Conservation (phyloP, 1,140 invertebrate species). For the Meloidogyne chitwoodi region DNA sequence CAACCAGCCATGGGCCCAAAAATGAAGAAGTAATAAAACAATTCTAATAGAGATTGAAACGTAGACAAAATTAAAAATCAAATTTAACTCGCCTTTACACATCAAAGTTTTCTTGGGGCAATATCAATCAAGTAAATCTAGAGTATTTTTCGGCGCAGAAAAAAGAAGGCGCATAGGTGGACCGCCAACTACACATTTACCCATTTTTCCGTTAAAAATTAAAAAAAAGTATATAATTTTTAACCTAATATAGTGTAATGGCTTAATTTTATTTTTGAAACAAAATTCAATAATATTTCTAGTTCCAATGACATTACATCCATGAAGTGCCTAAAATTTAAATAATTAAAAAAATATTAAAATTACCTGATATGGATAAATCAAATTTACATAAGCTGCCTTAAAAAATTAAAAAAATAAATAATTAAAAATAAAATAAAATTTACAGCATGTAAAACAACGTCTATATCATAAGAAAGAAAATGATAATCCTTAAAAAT, state of each 20-base stretch:
- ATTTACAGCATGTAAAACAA: slow-evolving; percentile 63
- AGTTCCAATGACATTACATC: slow-evolving; percentile 64
- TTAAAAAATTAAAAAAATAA: not conserved
- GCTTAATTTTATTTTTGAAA: slow-evolving; percentile 64
- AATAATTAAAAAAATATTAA: not conserved
- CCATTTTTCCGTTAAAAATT: not conserved
- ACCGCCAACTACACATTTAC: not conserved
- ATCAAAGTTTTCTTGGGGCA: too few relatives aligned
- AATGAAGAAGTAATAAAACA: too few relatives aligned
- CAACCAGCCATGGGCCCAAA: too few relatives aligned
- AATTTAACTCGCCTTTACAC: too few relatives aligned
- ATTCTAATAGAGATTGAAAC: too few relatives aligned
- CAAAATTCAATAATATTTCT: slow-evolving; percentile 64
- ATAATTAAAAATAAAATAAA: not conserved
- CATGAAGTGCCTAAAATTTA: slow-evolving; percentile 60
- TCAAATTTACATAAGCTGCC: slow-evolving; percentile 65
- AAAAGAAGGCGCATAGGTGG: too few relatives aligned
- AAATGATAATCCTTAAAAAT: slow-evolving; percentile 60
- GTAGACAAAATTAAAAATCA: too few relatives aligned
- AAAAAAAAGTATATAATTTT: too few relatives aligned
- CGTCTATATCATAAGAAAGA: slow-evolving; percentile 63
- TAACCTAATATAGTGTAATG: slow-evolving; percentile 61
- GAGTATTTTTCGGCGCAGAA: too few relatives aligned
- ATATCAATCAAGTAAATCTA: too few relatives aligned
- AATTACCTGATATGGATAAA: slow-evolving; percentile 63